Conservation (phyloP, 2,888 invertebrate genomes). For the Drosophila anomalipes region DNA sequence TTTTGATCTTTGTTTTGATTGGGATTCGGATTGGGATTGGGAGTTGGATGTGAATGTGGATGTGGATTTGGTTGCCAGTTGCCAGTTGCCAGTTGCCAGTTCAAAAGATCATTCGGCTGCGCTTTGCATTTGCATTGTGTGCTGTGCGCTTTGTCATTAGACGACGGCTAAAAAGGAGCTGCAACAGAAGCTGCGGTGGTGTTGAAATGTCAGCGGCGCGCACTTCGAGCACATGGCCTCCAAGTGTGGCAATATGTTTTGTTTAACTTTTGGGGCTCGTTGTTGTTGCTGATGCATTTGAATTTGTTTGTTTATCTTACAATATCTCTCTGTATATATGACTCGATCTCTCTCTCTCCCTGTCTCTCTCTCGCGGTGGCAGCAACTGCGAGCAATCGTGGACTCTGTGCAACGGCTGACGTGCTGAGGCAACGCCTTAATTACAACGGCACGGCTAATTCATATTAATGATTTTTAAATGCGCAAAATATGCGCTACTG, state of each 20-base stretch:
- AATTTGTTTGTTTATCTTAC: slow-evolving; percentile 67
- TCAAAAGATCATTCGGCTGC: slow-evolving; percentile 62
- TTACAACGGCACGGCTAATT: slow-evolving; percentile 67
- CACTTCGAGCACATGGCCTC: slow-evolving; percentile 70
- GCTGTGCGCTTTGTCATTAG: slow-evolving; percentile 64
- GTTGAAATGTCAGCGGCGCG: slow-evolving; percentile 76
- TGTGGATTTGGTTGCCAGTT: slow-evolving; percentile 22
- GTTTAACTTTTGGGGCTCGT: slow-evolving; percentile 71
- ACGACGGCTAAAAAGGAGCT: slow-evolving; percentile 12
- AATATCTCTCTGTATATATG: neutral
- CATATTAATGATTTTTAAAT: slow-evolving; percentile 82
- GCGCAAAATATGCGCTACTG: slow-evolving; percentile 78
- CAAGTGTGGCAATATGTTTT: slow-evolving; percentile 79
- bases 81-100: slow-evolving; percentile 53
- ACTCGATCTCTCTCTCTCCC: neutral
- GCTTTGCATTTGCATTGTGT: slow-evolving; percentile 53
- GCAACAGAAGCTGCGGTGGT: slow-evolving; percentile 39
- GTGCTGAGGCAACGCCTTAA: slow-evolving; percentile 63
- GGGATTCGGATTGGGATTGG: slow-evolving; percentile 30
- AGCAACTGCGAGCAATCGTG: slow-evolving; percentile 31
- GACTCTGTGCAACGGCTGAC: slow-evolving; percentile 16
- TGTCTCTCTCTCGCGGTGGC: neutral
- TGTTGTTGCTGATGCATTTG: slow-evolving; percentile 43
- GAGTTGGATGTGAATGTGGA: slow-evolving; percentile 17
- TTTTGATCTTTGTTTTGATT: slow-evolving; percentile 78